Evolutionary conservation across 1,140 invertebrate species (phyloP).

Genomic region (Amyelois transitella): DNA sequence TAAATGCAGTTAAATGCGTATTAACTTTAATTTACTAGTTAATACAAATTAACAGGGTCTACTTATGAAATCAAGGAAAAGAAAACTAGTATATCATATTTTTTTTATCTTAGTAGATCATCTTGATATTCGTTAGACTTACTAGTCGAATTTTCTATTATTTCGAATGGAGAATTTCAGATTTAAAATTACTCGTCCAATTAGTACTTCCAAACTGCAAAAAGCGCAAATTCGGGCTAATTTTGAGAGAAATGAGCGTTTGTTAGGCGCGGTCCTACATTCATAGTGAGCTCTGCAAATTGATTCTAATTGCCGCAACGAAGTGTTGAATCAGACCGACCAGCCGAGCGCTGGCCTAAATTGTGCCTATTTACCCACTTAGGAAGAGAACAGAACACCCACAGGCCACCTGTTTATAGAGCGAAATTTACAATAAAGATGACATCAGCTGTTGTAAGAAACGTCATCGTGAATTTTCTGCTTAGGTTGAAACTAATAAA

Average conservation of each 20-base stretch:
- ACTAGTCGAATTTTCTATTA: background rate
- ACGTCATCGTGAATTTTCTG: slow-evolving; percentile 3
- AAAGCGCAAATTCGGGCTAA: slow-evolving; percentile 33
- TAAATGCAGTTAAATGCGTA: background rate
- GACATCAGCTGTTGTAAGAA: slow-evolving; percentile 20
- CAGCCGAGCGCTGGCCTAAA: slow-evolving; percentile 51
- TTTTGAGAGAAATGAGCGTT: slow-evolving; percentile 51
- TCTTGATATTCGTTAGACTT: too few relatives aligned
- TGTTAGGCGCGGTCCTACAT: slow-evolving; percentile 48
- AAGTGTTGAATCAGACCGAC: slow-evolving; percentile 69
- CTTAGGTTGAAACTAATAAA: too few relatives aligned
- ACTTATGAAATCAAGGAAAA: too few relatives aligned
- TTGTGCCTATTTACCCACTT: slow-evolving; percentile 67
- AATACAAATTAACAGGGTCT: too few relatives aligned
- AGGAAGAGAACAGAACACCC: slow-evolving; percentile 55
- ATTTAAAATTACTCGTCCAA: slow-evolving; percentile 6
- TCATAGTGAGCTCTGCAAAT: slow-evolving; percentile 57
- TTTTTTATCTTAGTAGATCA: too few relatives aligned
- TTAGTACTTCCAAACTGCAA: slow-evolving; percentile 8
- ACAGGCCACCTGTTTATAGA: slow-evolving; percentile 56
- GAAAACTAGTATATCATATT: too few relatives aligned
- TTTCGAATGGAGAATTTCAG: slow-evolving; percentile 5
- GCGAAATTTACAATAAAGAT: slow-evolving; percentile 29
- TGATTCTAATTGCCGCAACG: slow-evolving; percentile 70
- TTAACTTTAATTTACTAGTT: too few relatives aligned